These are phyloP conservation scores for Heterochromis multidens DNA, from an alignment of 2,113 vertebrate genomes.

Conservation along the genomic window DNA sequence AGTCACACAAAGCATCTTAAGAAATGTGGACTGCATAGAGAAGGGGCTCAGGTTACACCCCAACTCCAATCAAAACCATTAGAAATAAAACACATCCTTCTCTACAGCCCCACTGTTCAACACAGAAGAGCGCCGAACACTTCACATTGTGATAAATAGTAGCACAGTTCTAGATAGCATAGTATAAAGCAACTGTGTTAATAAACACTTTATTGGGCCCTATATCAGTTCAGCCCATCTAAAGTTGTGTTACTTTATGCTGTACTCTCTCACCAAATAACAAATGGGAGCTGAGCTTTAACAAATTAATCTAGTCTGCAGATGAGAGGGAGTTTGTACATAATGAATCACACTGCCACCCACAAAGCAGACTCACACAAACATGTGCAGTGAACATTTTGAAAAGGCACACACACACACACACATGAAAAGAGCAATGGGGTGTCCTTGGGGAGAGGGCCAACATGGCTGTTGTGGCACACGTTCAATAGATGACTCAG, in stretches of 20 bases:
- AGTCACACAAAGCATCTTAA: neutral
- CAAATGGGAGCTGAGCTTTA: slow-evolving; percentile 29
- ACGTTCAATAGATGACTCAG: slow-evolving; percentile 44
- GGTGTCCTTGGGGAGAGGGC: slow-evolving; percentile 41
- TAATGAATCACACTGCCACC: slow-evolving; percentile 52
- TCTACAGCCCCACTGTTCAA: neutral
- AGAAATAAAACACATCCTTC: neutral
- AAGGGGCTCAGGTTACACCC: neutral
- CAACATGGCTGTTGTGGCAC: slow-evolving; percentile 4
- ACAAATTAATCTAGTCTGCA: slow-evolving; percentile 43
- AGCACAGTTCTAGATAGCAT: neutral
- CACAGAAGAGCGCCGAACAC: neutral
- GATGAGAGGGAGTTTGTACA: slow-evolving; percentile 35
- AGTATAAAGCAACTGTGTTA: slow-evolving; percentile 3
- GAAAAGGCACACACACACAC: slow-evolving; percentile 3
- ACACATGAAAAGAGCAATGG: slow-evolving; percentile 20
- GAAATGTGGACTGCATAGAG: neutral
- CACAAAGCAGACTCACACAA: slow-evolving; percentile 25
- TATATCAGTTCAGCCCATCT: slow-evolving; percentile 15
- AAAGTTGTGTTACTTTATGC: slow-evolving; percentile 11
- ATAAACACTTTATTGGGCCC: slow-evolving; percentile 47
- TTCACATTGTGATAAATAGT: slow-evolving; percentile 13
- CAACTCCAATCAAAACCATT: neutral
- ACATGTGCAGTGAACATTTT: neutral
- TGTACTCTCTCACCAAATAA: slow-evolving; percentile 8